These are phyloP conservation scores for Corythucha ciliata DNA, from an alignment of 2,888 invertebrate genomes.

Conservation along the genomic window DNA sequence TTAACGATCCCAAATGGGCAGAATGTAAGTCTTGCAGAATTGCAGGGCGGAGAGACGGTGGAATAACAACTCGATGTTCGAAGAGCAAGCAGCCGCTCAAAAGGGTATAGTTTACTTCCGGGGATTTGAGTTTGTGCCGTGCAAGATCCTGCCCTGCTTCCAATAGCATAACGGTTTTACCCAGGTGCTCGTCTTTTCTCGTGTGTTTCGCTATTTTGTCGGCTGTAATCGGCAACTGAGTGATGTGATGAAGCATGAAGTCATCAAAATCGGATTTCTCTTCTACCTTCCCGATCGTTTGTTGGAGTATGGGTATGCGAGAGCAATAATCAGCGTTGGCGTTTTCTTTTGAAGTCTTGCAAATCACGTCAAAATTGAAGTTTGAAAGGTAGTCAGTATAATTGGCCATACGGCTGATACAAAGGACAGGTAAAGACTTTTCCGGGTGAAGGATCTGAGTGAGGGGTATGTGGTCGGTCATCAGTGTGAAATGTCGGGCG, in stretches of 20 bases:
- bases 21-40: conserved; percentile 16
- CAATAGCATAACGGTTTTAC: too few species aligned
- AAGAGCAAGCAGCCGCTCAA: conserved; percentile 14
- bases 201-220: conserved; percentile 15
- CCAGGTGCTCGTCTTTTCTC: conserved; percentile 8
- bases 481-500: conserved; percentile 39
- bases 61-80: conserved; percentile 14
- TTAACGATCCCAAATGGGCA: conserved; percentile 14
- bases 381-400: conserved; percentile 13
- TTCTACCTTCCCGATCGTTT: too few species aligned
- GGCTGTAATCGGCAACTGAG: conserved; percentile 8
- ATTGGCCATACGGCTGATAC: conserved; percentile 39
- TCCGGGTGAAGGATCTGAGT: too few species aligned
- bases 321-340: conserved; percentile 7
- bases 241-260: conserved; percentile 9
- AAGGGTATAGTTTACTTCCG: conserved; percentile 6
- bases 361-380: conserved; percentile 6
- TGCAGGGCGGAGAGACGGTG: background rate
- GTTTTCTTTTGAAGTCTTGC: too few species aligned
- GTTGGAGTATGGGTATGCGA: too few species aligned
- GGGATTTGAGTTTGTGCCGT: background rate
- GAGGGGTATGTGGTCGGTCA: too few species aligned
- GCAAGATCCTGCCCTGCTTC: conserved; percentile 6
- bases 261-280: conserved; percentile 10
- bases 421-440: too few species aligned